phyloP scores from a whole-genome alignment of 1,140 invertebrate genomes.

The Meloidogyne hapla region DNA sequence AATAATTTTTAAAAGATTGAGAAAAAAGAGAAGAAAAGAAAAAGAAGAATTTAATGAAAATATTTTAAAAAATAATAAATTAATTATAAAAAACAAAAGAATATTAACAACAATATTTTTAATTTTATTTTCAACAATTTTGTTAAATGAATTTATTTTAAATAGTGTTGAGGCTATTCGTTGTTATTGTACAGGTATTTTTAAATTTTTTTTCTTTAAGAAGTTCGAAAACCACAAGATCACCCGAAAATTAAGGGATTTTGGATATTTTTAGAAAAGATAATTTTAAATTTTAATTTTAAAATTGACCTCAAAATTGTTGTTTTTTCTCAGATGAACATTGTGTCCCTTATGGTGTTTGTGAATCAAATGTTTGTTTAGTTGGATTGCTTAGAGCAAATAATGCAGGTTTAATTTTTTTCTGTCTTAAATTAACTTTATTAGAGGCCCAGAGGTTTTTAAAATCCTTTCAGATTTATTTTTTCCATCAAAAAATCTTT shows the following conservation, averaged over 20 bases:
- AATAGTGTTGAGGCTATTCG: slow-evolving; percentile 27
- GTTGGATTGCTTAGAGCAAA: slow-evolving; percentile 33
- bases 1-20: slow-evolving; percentile 8
- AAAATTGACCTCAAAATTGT: too few species aligned
- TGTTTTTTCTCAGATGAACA: slow-evolving; percentile 31
- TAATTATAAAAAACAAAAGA: not conserved
- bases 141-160: slow-evolving; percentile 3
- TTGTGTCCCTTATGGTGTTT: slow-evolving; percentile 40
- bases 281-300: too few species aligned
- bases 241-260: not conserved
- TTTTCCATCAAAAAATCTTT: too few species aligned
- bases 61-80: not conserved
- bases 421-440: too few species aligned
- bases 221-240: not conserved
- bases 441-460: too few species aligned
- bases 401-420: slow-evolving; percentile 14
- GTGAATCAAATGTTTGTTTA: slow-evolving; percentile 34
- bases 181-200: slow-evolving; percentile 36
- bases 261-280: too few species aligned
- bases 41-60: not conserved
- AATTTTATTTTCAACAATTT: slow-evolving; percentile 20
- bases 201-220: not conserved
- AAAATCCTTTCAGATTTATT: too few species aligned
- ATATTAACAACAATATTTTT: slow-evolving; percentile 13
- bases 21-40: slow-evolving; percentile 15